phyloP scores from a whole-genome alignment of 2,113 vertebrate species.

The Mastomys natalensis region DNA sequence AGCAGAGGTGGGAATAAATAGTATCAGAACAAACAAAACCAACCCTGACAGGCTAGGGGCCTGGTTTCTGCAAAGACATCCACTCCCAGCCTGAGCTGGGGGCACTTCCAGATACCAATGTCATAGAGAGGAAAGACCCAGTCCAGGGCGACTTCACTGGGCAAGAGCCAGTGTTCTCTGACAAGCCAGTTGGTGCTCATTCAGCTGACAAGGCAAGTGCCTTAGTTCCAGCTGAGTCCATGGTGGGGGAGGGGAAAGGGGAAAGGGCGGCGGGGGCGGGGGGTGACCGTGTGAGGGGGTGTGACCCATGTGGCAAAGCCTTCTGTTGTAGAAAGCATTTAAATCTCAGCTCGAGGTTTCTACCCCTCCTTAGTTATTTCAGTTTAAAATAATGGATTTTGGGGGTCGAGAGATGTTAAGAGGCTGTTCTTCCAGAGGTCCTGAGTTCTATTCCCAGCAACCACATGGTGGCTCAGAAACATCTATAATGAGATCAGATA shows the following conservation, averaged over 20 bases:
- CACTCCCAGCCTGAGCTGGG: not conserved
- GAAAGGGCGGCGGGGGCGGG: too few relatives aligned
- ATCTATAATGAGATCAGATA: too few relatives aligned
- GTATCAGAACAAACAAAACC: not conserved
- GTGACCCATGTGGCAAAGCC: not conserved
- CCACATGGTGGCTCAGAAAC: too few relatives aligned
- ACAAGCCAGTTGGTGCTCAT: accelerated
- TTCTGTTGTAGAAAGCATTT: not conserved
- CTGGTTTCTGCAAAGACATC: not conserved
- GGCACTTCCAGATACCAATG: accelerated
- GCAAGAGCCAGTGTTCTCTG: not conserved
- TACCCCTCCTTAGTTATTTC: too few relatives aligned
- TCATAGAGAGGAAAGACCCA: not conserved
- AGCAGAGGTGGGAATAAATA: not conserved
- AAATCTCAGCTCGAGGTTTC: too few relatives aligned
- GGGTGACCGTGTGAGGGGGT: not conserved
- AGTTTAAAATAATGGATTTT: too few relatives aligned
- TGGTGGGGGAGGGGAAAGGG: too few relatives aligned
- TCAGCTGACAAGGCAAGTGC: not conserved
- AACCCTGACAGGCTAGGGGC: not conserved
- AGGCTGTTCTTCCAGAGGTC: too few relatives aligned
- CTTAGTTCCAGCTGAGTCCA: not conserved
- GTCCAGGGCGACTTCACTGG: not conserved
- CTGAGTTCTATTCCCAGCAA: too few relatives aligned
- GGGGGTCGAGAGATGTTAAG: too few relatives aligned